These are phyloP conservation scores for Poecilia picta DNA, from an alignment of 2,797 vertebrate genomes.

Conservation along the genomic window DNA sequence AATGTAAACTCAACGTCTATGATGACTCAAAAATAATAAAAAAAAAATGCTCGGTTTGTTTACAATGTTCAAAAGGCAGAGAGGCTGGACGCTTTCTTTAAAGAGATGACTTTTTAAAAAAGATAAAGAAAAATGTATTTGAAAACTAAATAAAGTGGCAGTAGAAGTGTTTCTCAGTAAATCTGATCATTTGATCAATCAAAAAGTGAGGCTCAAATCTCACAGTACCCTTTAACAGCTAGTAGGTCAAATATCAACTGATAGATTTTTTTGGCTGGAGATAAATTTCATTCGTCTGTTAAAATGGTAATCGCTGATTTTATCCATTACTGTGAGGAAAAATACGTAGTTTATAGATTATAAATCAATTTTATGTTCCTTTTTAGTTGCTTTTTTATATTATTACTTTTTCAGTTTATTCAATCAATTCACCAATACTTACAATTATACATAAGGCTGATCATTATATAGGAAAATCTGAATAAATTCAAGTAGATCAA, in stretches of 20 bases:
- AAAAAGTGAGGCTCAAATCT: neutral
- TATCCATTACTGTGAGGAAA: neutral
- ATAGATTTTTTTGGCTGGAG: neutral
- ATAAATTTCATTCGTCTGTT: neutral
- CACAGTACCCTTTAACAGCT: neutral
- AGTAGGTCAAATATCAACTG: neutral
- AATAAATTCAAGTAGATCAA: neutral
- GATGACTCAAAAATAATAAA: neutral
- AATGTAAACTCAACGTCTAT: neutral
- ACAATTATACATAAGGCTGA: neutral
- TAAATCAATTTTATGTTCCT: neutral
- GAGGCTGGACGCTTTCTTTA: too few relatives aligned
- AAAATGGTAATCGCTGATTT: too few relatives aligned
- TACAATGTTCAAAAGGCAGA: neutral
- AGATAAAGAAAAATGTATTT: neutral
- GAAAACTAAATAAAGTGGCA: neutral
- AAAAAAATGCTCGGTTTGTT: neutral
- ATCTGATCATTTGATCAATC: neutral
- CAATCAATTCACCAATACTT: too few relatives aligned
- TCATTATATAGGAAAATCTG: neutral
- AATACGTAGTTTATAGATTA: neutral
- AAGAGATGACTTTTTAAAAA: too few relatives aligned
- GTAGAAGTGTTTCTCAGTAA: neutral
- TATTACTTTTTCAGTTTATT: too few relatives aligned
- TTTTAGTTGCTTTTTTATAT: neutral